phyloP scores from a whole-genome alignment of 2,797 vertebrate genomes.

The Pseudochromis fuscus region DNA sequence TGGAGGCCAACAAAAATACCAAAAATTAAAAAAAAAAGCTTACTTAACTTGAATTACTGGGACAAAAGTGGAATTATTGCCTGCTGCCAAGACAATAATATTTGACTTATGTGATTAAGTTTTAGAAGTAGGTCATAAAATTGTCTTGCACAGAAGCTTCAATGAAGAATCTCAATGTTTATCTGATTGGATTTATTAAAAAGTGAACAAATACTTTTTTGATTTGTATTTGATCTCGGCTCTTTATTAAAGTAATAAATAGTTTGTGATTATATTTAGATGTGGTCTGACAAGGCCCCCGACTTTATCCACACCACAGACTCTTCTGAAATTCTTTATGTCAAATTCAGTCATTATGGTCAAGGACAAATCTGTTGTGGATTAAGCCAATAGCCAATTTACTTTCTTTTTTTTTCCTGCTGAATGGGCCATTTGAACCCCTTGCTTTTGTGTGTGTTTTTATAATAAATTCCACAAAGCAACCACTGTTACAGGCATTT shows the following conservation, averaged over 20 bases:
- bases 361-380: slow-evolving; percentile 29
- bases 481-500: slow-evolving; percentile 2
- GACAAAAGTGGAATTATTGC: slow-evolving; percentile 4
- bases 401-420: slow-evolving; percentile 18
- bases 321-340: slow-evolving; percentile 5
- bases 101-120: slow-evolving; percentile 11
- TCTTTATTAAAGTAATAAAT: background rate
- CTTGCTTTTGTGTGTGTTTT: slow-evolving; percentile 11
- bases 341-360: background rate
- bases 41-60: background rate
- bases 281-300: background rate
- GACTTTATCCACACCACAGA: background rate
- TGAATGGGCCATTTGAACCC: slow-evolving; percentile 2
- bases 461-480: slow-evolving; percentile 27
- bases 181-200: slow-evolving; percentile 10
- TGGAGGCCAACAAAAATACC: slow-evolving; percentile 18
- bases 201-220: background rate
- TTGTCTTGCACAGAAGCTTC: slow-evolving; percentile 29
- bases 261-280: slow-evolving; percentile 1
- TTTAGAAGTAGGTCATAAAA: slow-evolving; percentile 21
- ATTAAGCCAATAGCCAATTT: slow-evolving; percentile 14
- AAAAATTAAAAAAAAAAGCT: too few relatives aligned
- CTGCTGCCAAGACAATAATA: slow-evolving; percentile 31
- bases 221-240: background rate
- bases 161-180: background rate